Conservation (phyloP, 2,888 invertebrate genomes). For the Litoditis marina region DNA sequence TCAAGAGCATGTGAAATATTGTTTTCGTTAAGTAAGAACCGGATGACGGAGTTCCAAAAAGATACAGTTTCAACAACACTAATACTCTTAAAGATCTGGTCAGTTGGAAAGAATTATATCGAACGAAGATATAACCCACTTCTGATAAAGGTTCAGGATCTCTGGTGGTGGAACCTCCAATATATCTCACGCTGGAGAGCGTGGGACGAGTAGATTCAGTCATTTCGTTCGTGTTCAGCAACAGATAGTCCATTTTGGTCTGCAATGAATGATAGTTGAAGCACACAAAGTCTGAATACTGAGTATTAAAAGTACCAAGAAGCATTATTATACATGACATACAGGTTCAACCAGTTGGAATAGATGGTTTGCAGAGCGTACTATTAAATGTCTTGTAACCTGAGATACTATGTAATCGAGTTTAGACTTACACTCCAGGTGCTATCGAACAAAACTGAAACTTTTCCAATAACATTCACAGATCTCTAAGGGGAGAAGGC, state of each 20-base stretch:
- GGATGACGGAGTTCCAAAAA: neutral
- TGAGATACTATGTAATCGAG: too few species aligned
- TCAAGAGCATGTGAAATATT: too few species aligned
- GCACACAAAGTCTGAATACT: too few species aligned
- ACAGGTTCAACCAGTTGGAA: too few species aligned
- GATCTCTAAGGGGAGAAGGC: too few species aligned
- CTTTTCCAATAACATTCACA: neutral
- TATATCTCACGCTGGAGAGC: constrained; percentile 14
- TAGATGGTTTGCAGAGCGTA: too few species aligned
- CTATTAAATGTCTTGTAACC: too few species aligned
- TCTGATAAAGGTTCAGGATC: constrained; percentile 6
- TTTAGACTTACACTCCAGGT: too few species aligned
- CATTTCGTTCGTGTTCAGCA: constrained; percentile 29
- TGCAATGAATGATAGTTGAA: too few species aligned
- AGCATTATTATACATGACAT: neutral
- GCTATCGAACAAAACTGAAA: too few species aligned
- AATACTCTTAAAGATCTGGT: neutral
- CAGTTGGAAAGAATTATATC: neutral
- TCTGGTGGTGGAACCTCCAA: constrained; percentile 21
- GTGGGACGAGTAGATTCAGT: constrained; percentile 25
- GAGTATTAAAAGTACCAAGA: too few species aligned
- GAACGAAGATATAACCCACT: constrained; percentile 5
- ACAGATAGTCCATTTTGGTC: constrained; percentile 20
- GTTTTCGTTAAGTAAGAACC: too few species aligned
- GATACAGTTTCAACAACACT: neutral